Base-by-base conservation (phyloP, 2,797 vertebrate genomes). In the Hippocampus kuda region DNA sequence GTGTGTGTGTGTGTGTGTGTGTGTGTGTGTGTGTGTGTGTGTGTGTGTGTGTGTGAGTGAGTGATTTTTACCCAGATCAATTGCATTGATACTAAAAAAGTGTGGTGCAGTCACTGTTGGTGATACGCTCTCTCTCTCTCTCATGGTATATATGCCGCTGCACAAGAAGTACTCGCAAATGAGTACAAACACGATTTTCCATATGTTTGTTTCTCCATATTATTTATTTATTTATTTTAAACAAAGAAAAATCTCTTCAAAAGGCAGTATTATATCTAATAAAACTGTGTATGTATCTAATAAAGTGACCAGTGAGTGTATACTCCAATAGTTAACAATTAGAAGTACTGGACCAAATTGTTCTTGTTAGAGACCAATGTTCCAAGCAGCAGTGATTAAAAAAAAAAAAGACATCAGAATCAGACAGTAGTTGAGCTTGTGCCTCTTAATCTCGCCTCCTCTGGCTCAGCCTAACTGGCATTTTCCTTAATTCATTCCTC, bases 401-500 rank as follows among this genome's bases (percentile, higher is more conserved):
- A 46, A 18, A 49, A 6, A 51, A 20, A 75, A 76, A 75, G 71
- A 56, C 69, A 65, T 71, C 66, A 65, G 81, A 88, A 86, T 81
- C 84, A 85, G 83, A 85, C 84, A 72, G 76, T 65, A 74, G 83
- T 79, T 2, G 34, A 76, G 81, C 75, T 81, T 68, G 70, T 63
- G 82, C 78, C 75, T 85, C 81, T 85, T 89, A 89, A 90, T 90
- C 89, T 88, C 76, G 68, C 81, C 83, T 85, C 84, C 83, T 87
- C 84, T 78, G 78, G 85, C 86, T 88, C 83, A 86, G 85, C 83
- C 85, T 85, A 88, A 89, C 87, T 89, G 88, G 87, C 88, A 88
- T 90, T 88, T 38, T 87, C 79, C 87, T 87, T 89, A 79, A 90
- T 90, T 89, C 86, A 85, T 88, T 90, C 83, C 85, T 86, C 87